Evolutionary conservation across 1,140 invertebrate species (phyloP), one percentile per base, ranked within the genome.

Genomic region (Aphelinus certus): DNA sequence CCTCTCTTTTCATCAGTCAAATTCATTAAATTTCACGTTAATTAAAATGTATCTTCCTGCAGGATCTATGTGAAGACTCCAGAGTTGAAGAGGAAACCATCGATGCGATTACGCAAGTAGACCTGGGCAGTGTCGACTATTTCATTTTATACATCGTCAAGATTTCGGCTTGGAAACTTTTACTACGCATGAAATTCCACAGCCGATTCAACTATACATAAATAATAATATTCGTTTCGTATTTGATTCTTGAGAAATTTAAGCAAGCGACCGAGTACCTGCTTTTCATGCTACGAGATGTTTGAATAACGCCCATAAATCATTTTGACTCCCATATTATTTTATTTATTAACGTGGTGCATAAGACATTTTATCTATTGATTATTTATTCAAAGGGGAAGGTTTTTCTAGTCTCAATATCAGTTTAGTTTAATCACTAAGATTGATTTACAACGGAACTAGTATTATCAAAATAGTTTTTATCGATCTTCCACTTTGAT

Each of bases 41-140:
- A 26, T 51, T 42, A 0, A 7, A 49, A 45, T 60, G 47, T 66
- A 2, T 71, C 73, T 56, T 77, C 79, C 80, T 84, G n/a, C 79
- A 86, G 85, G 75, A 84, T 80, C 5, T 86, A 70, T 69, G 77
- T 87, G 73, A 84, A 81, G 65, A 80, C 77, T 76, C 80, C 83
- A 55, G 71, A 76, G 49, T 75, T 83, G 45, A 83, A 86, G 69
- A 81, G 85, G 65, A 86, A 83, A 76, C 80, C 81, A 43, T 83
- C 83, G 45, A 83, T 80, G 64, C 81, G 83, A 53, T 76, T 85
- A 60, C 83, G 85, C 71, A 86, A 80, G 79, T 69, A 7, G 26
- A 26, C 26, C 60, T 51, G 26, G 58, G 9, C 3, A 68, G 49
- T 6, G 7, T 4, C 62, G 7, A 56, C 57, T 53, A 61, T 61